phyloP scores from a whole-genome alignment of 2,888 invertebrate species.

The Pristionchus mayeri region DNA sequence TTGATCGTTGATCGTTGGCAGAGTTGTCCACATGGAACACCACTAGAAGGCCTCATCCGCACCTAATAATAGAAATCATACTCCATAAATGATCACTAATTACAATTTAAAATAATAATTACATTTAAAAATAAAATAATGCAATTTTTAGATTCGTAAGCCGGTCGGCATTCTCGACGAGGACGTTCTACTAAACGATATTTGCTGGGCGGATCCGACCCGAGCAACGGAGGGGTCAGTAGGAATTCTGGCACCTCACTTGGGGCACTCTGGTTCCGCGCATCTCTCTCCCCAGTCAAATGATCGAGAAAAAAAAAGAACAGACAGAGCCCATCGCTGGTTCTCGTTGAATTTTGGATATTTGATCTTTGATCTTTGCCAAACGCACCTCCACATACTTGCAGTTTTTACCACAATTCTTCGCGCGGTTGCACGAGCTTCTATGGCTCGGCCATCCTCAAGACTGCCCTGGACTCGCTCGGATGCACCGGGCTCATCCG shows the following conservation, averaged over 20 bases:
- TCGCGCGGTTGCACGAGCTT: not conserved
- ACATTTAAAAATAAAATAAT: no score
- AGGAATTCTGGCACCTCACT: not conserved
- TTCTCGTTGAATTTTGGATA: not conserved
- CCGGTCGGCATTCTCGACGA: not conserved
- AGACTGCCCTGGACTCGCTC: not conserved
- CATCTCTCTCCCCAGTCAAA: no score
- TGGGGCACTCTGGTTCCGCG: no score
- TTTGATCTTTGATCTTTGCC: not conserved
- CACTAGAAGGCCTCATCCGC: no score
- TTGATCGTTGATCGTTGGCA: no score
- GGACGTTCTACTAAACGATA: not conserved
- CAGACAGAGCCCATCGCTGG: no score
- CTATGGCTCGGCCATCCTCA: not conserved
- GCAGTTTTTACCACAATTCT: not conserved
- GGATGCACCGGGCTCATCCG: not conserved
- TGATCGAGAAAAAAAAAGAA: no score
- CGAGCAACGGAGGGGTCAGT: not conserved
- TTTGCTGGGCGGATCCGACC: not conserved
- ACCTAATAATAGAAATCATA: no score
- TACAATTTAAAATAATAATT: no score
- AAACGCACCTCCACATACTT: no score
- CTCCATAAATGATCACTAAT: no score
- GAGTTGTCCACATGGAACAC: no score
- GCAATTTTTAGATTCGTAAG: not conserved